These are phyloP conservation scores for Oasisia sp. DNA, from an alignment of 2,888 invertebrate species.

Conservation along the genomic window DNA sequence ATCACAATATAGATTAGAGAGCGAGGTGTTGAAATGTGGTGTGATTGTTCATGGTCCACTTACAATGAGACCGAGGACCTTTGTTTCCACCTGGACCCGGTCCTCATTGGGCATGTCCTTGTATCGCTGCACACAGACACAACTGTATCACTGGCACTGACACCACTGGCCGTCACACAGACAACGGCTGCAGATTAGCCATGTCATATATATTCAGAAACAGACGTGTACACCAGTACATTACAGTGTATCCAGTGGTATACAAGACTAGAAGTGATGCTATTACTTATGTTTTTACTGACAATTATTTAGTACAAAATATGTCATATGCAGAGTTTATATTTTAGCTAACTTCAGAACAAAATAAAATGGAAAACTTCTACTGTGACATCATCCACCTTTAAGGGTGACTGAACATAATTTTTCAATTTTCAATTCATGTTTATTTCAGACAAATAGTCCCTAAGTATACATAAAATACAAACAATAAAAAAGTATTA, in stretches of 20 bases:
- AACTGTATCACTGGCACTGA: conserved; percentile 17
- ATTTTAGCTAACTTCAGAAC: no score
- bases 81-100: conserved; percentile 73
- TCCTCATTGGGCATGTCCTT: conserved; percentile 17
- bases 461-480: no score
- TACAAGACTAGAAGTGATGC: neutral
- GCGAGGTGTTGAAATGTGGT: neutral
- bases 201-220: neutral
- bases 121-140: neutral
- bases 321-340: neutral
- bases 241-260: neutral
- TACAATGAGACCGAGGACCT: conserved; percentile 76
- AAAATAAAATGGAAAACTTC: no score
- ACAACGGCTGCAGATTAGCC: neutral
- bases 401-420: no score
- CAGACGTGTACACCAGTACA: neutral
- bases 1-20: neutral
- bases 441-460: no score
- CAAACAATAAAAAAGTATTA: no score
- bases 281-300: neutral
- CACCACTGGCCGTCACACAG: neutral
- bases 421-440: no score
- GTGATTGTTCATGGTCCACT: conserved; percentile 36
- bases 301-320: neutral
- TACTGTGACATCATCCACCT: no score